Evolutionary conservation across 92 coral and sea anemone species (phyloP), one percentile per base, ranked within the genome.

Genomic region (Porites lobata): DNA sequence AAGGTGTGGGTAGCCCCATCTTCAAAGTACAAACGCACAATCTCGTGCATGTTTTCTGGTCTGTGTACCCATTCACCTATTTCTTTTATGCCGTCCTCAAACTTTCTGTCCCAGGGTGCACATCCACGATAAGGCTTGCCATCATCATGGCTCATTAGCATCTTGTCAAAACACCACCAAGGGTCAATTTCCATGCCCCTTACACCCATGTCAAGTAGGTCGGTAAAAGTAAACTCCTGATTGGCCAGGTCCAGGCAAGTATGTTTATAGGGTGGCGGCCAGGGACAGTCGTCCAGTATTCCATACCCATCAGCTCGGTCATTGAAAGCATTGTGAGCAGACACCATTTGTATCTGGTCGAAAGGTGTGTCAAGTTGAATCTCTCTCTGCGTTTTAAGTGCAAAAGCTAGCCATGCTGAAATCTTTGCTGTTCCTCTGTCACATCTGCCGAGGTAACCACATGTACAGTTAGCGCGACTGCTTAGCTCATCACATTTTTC

Each of bases 151-250:
- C 98, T 95, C 98, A 95, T 93, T n/a, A 94, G 67, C 77, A 95
- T 93, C 68, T 89, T 93, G 20, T 89, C 96, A 63, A 95, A 95
- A 64, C 98, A 95, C 98, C 98, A 95, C 98, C 98, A 95, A 24
- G 98, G 96, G 69, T 95, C 98, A 22, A 95, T 86, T 58, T 95
- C 98, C 61, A 95, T 64, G 9, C 93, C 96, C 17, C 98, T 72
- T 6, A 93, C 93, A 11, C 98, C 98, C 98, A 95, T 93, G 90
- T 95, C 76, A 11, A 95, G 87, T 26, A 88, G 68, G 71, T 95
- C 98, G 14, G 98, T 95, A 56, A 95, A 93, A 69, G 95, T 95
- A 22, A 95, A 95, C 69, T 95, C 98, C 87, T 95, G 98, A 85
- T 95, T 95, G 75, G 98, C 98, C 22, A 95, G 57, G 64, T 91